These are phyloP conservation scores for Penaeus indicus DNA, from an alignment of 1,140 invertebrate genomes.

Conservation along the genomic window DNA sequence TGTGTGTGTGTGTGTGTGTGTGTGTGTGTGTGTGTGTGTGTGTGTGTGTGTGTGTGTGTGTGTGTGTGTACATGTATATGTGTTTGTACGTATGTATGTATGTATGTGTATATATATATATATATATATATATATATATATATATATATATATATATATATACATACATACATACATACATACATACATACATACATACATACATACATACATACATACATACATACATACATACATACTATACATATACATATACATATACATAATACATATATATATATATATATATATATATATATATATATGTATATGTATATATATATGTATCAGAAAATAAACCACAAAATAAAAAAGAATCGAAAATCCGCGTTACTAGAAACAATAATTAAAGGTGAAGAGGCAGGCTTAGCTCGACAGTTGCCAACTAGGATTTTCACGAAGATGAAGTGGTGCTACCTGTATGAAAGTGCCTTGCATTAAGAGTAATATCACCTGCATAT, in stretches of 20 bases:
- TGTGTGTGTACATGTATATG: not conserved
- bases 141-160: slow-evolving; percentile 1
- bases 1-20: slow-evolving; percentile 26
- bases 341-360: too few relatives aligned
- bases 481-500: too few relatives aligned
- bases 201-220: not conserved
- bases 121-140: not conserved
- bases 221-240: not conserved
- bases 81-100: not conserved
- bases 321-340: too few relatives aligned
- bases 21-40: not conserved
- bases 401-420: too few relatives aligned
- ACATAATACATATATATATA: not conserved
- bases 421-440: too few relatives aligned
- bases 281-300: not conserved
- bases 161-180: not conserved
- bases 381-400: too few relatives aligned
- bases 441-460: too few relatives aligned
- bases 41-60: not conserved
- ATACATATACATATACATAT: slow-evolving; percentile 2
- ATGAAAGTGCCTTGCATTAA: too few relatives aligned
- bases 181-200: not conserved
- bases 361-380: too few relatives aligned
- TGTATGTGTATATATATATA: slow-evolving; percentile 5
- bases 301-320: not conserved